Base-by-base conservation (phyloP, 2,797 vertebrate species). In the Rallus crepitans region DNA sequence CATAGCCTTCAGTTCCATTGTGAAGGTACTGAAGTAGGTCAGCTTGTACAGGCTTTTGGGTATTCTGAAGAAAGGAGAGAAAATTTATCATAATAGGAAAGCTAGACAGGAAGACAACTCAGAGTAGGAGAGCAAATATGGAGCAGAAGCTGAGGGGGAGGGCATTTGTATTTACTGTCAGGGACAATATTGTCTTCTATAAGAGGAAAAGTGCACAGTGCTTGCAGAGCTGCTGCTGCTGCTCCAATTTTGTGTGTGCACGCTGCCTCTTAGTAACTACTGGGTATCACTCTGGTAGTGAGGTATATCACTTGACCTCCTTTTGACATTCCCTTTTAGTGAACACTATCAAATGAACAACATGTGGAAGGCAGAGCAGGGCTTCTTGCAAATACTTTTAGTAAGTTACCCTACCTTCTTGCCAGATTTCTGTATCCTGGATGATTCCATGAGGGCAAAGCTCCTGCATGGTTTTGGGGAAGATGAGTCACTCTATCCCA, bases 201-300 rank as follows among this genome's bases (percentile, higher is more conserved):
- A 86, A 86, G 55, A 80, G 37, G 33, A 82, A 57, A 50, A 92
- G 28, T 28, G 18, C 1, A 1, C 40, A 61, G 31, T 12, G 61
- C 28, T 24, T 64, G 40, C 45, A 79, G 57, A 56, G 47, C 11
- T 88, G 35, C 55, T 80, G 35, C 55, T 80, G 47, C 76, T 57
- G 57, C 50, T 72, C 55, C 35, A 21, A 39, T 61, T 40, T 35
- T 82, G 27, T 70, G 47, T 35, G 15, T 45, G 40, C 40, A 42
- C 1, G 2, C 56, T 89, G 55, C 78, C 59, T 76, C 63, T 59
- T 33, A 35, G 24, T 37, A 35, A 27, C 31, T 39, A 53, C 20
- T 4, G 13, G 8, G 14, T 27, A 28, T 13, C 47, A 50, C 30
- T 48, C 42, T 30, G 0, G 0, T 25, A 37, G 35, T 0, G 6